Percentiles rank a stretch among this genome's conserved stretches.
Evolutionary conservation across 2,113 vertebrate genomes (phyloP).

Genomic region (Chloebia gouldiae): DNA sequence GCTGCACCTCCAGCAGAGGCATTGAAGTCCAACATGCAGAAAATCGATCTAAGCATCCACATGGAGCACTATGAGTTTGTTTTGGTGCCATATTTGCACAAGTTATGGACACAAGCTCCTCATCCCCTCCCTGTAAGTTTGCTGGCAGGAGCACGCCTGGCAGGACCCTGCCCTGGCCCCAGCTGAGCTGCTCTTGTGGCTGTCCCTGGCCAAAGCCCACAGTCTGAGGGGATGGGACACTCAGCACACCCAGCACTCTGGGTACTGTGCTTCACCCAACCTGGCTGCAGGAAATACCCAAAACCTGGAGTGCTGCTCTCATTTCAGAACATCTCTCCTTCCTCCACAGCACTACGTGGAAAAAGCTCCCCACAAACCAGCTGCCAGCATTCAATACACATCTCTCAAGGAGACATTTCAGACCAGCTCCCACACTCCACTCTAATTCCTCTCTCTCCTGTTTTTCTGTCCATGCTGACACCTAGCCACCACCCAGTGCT

Average conservation of each 20-base stretch:
- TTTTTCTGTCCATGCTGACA: not conserved
- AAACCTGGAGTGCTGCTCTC: not conserved
- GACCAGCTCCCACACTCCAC: not conserved
- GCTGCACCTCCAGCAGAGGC: not conserved
- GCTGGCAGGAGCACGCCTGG: rapidly evolving
- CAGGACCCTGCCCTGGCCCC: not conserved
- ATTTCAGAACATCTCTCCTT: not conserved
- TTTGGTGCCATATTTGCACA: not conserved
- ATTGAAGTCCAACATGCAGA: not conserved
- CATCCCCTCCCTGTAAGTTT: not conserved
- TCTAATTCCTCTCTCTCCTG: not conserved
- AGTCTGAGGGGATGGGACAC: rapidly evolving
- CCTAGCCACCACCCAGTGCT: not conserved
- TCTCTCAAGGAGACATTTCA: not conserved
- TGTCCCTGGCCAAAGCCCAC: rapidly evolving
- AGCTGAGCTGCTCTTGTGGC: not conserved
- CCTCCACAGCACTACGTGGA: rapidly evolving
- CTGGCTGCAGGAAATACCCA: not conserved
- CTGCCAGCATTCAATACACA: not conserved
- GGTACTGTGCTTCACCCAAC: rapidly evolving
- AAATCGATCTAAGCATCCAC: not conserved
- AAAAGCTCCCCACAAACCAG: not conserved
- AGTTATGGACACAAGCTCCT: not conserved
- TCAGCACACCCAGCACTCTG: not conserved
- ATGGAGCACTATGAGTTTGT: not conserved